Evolutionary conservation across 2,113 vertebrate genomes (phyloP), one percentile per base, ranked within the genome.

Genomic region (Melanerpes formicivorus): DNA sequence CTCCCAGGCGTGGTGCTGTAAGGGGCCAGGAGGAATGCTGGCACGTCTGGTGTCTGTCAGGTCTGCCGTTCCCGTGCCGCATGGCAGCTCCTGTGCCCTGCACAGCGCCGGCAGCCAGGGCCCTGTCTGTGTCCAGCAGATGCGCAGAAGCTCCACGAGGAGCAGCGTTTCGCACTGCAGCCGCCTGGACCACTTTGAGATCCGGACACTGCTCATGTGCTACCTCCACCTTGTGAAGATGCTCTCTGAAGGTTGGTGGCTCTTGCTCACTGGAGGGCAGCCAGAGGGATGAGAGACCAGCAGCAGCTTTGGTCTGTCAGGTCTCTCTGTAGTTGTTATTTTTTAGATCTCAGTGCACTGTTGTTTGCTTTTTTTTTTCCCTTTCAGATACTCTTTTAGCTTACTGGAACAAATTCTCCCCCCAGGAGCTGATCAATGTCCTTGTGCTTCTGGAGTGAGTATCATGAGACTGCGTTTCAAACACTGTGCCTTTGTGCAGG

Each of bases 381-480:
- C 84, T 98, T 97, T 94, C 97, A 99, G 99, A 99, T 84, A 98
- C 98, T 40, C 97, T 99, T 62, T 88, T 97, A 84, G 97, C 98
- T 59, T 99, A 99, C 95, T 99, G 99, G 99, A 99, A 98, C 96
- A 99, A 99, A 97, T 96, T 99, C 44, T 98, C 97, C 71, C 98
- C 98, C 26, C 99, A 98, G 74, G 99, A 99, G 87, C 96, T 99
- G 84, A 98, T 98, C 97, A 99, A 99, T 64, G 99, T 98, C 95
- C 98, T 99, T 32, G 93, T 98, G 87, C 98, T 99, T 94, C 97
- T 99, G 3, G 99, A 99, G 99, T 99, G 95, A 99, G 99, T 99
- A 95, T 88, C 18, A 2, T 1, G 22, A 66, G 12, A n/a, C 56
- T 86, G 34, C 32, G 48, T 0, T 56, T 76, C 62, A 70, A 77